Evolutionary conservation across 2,113 vertebrate genomes (phyloP).

Genomic region (Budorcas taxicolor): DNA sequence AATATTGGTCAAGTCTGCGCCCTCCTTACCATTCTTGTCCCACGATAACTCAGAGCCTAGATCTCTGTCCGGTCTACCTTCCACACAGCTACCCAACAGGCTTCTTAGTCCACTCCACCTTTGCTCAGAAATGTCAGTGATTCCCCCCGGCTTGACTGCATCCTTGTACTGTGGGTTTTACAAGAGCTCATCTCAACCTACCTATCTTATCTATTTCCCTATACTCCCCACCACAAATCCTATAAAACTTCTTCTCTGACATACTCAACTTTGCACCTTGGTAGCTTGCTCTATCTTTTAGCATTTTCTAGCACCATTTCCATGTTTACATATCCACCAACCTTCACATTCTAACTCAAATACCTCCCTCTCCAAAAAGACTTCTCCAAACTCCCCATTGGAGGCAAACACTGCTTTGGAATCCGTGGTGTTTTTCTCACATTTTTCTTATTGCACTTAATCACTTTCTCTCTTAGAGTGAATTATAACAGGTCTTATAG

Average conservation of each 20-base stretch:
- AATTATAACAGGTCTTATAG: neutral
- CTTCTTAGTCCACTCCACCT: neutral
- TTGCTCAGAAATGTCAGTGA: neutral
- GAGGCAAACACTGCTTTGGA: neutral
- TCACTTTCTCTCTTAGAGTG: neutral
- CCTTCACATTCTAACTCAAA: neutral
- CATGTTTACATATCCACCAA: neutral
- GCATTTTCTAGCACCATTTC: neutral
- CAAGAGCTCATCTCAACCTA: neutral
- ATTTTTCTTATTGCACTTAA: neutral
- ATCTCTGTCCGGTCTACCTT: neutral
- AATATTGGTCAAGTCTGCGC: neutral
- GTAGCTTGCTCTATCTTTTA: neutral
- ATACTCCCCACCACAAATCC: neutral
- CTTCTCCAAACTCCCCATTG: neutral
- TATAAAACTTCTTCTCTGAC: neutral
- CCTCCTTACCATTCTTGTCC: neutral
- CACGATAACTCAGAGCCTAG: neutral
- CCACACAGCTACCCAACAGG: neutral
- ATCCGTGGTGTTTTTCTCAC: neutral
- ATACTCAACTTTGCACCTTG: neutral
- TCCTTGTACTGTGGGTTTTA: neutral
- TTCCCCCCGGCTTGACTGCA: neutral
- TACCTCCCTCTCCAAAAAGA: neutral
- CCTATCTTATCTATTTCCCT: neutral